Conservation (phyloP, 1,140 invertebrate genomes). For the Nixonia krombeini region DNA sequence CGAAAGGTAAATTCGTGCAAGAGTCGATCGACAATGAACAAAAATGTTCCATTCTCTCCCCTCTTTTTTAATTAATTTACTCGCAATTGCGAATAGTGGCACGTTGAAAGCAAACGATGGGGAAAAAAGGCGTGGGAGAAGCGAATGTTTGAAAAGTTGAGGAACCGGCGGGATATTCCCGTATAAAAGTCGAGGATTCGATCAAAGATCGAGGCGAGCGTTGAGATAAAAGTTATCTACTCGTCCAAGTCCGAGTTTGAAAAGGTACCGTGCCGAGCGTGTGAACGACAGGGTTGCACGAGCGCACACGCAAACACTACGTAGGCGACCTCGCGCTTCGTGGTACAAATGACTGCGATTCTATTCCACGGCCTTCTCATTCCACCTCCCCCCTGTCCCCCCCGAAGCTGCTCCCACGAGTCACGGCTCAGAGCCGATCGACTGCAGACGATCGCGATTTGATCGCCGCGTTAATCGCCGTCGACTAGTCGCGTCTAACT, state of each 20-base stretch:
- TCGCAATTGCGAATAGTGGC: neutral
- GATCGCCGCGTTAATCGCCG: constrained; percentile 41
- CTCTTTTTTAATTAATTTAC: neutral
- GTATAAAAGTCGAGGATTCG: constrained; percentile 55
- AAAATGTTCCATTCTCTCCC: too few species aligned
- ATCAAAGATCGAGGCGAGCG: constrained; percentile 59
- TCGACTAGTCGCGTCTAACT: constrained; percentile 15
- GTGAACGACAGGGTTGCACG: constrained; percentile 63
- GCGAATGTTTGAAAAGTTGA: constrained; percentile 35
- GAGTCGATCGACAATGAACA: neutral
- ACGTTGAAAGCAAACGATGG: constrained; percentile 25
- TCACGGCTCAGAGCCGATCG: constrained; percentile 5
- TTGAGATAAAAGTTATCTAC: constrained; percentile 65
- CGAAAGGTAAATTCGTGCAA: too few species aligned
- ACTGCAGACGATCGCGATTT: constrained; percentile 43
- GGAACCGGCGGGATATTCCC: constrained; percentile 37
- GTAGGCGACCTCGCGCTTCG: constrained; percentile 63
- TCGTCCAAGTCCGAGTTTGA: constrained; percentile 52
- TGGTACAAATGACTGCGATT: constrained; percentile 67
- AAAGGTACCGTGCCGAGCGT: constrained; percentile 59
- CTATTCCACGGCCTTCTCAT: constrained; percentile 52
- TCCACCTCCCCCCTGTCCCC: too few species aligned
- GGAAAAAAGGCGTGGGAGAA: constrained; percentile 23
- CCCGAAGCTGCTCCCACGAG: constrained; percentile 11
- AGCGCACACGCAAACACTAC: constrained; percentile 63